Percentiles rank a stretch among this genome's conserved stretches.
Evolutionary conservation across 2,797 vertebrate genomes (phyloP).

Genomic region (Lithobates sylvaticus): DNA sequence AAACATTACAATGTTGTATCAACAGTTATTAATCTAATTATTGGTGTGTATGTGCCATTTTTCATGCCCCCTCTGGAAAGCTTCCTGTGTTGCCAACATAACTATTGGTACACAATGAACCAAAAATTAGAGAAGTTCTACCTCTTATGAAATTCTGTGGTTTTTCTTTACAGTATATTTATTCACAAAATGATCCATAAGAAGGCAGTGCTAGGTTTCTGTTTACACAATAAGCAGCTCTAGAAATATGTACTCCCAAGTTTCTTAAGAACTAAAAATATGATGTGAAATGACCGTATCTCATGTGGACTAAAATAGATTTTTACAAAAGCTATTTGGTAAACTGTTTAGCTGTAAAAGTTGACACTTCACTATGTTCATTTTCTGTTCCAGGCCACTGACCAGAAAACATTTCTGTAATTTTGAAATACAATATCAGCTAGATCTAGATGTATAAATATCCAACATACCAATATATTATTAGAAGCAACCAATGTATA

Average conservation of each 20-base stretch:
- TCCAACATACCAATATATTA: constrained; percentile 30
- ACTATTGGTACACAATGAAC: neutral
- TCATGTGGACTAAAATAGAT: constrained; percentile 3
- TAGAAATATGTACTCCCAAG: constrained; percentile 5
- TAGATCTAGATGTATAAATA: constrained; percentile 24
- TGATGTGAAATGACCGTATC: neutral
- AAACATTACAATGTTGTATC: neutral
- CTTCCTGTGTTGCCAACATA: too few relatives aligned
- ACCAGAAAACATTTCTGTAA: constrained; percentile 24
- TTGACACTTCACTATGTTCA: neutral
- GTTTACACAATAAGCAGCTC: constrained; percentile 17
- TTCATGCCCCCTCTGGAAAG: too few relatives aligned
- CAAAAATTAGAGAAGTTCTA: neutral
- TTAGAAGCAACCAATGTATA: constrained; percentile 15
- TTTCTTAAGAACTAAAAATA: constrained; percentile 28
- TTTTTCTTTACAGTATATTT: constrained; percentile 14
- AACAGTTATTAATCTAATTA: neutral
- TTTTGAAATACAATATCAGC: constrained; percentile 7
- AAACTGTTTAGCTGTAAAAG: constrained; percentile 1
- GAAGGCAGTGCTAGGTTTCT: neutral
- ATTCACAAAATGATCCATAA: neutral
- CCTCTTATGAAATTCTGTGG: constrained; percentile 44
- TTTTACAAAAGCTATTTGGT: constrained; percentile 4
- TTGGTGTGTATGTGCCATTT: too few relatives aligned
- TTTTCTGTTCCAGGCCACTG: constrained; percentile 33